These are phyloP conservation scores for Botrylloides violaceus DNA, from an alignment of 23 tunicate genomes.

Conservation along the genomic window DNA sequence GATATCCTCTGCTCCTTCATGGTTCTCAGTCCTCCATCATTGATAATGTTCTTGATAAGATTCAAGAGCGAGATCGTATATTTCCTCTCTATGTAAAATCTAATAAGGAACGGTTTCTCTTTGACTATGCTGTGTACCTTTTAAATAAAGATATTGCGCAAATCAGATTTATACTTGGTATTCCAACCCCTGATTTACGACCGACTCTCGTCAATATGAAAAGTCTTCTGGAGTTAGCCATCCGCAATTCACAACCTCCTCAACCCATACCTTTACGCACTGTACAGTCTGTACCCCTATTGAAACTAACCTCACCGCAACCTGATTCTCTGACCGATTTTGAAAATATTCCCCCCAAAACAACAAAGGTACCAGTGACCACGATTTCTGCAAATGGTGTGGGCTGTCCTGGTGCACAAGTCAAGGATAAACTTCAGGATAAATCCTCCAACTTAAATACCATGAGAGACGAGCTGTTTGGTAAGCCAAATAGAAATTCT, in stretches of 20 bases:
- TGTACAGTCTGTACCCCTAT: background rate
- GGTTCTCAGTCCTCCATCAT: constrained; percentile 50
- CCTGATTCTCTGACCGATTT: background rate
- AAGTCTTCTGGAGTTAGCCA: constrained; percentile 22
- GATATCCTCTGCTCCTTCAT: constrained; percentile 48
- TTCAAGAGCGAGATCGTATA: constrained; percentile 63
- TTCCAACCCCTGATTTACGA: constrained; percentile 53
- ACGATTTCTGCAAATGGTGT: background rate
- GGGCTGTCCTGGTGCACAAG: background rate
- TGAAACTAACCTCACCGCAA: background rate
- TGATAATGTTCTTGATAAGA: constrained; percentile 67
- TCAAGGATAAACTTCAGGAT: constrained; percentile 18
- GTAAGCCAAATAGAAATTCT: background rate
- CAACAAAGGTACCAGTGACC: background rate
- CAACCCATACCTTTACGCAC: background rate
- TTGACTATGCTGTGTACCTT: constrained; percentile 64
- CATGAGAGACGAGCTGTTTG: constrained; percentile 13
- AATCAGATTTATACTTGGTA: constrained; percentile 45
- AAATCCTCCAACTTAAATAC: constrained; percentile 3
- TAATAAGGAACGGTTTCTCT: constrained; percentile 64
- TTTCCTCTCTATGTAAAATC: constrained; percentile 49
- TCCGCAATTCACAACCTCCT: background rate
- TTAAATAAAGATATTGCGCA: constrained; percentile 76
- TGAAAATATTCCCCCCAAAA: background rate
- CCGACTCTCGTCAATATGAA: constrained; percentile 57